Base-by-base conservation (phyloP, 53 echinoderm and acorn worm genomes). In the Mesocentrotus franciscanus region DNA sequence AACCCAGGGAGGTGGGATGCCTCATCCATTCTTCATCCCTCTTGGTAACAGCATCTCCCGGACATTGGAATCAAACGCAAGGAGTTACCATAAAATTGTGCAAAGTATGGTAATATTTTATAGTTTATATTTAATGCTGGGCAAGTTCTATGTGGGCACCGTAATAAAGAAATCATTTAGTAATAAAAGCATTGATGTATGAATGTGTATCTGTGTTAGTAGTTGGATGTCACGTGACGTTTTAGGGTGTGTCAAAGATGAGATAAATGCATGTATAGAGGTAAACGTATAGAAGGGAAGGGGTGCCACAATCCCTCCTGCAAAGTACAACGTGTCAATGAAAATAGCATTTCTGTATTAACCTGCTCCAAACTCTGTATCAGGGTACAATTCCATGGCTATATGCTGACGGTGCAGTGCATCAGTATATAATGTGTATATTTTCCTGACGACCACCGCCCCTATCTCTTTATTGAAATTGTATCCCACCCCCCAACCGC, bases 91-190 rank as follows among this genome's bases (percentile, higher is more conserved):
- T 42, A 5, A 81, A 81, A 20, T 18, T 42, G 18, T 42, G 36
- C 81, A 42, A 39, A 42, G 81, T 17, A 81, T 18, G 17, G 22
- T 81, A 81, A 81, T 81, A 42, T 81, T 81, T 81, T 81, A 81
- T 81, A 0, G 36, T 81, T 81, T 81, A 8, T 42, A 42, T 81
- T 18, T 36, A 4, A 49, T 79, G 14, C 35, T 39, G 4, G 18
- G 1, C 42, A 13, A 42, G 39, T 1, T 39, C 22, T 81, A 42
- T 42, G 81, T 74, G 30, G 12, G 14, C 10, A 30, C 0, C 68
- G 68, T 20, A 26, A 3, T 68, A 9, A 68, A 68, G 8, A 68
- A 24, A 22, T 68, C 68, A 49, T 49, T 49, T 49, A 7, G 3
- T 4, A 49, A 49, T 49, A 49, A 49, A 49, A 49, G 49, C 2